Percentiles rank a stretch among this genome's conserved stretches.
phyloP scores from a whole-genome alignment of 2,888 invertebrate species.

The Tenthredo amoena region DNA sequence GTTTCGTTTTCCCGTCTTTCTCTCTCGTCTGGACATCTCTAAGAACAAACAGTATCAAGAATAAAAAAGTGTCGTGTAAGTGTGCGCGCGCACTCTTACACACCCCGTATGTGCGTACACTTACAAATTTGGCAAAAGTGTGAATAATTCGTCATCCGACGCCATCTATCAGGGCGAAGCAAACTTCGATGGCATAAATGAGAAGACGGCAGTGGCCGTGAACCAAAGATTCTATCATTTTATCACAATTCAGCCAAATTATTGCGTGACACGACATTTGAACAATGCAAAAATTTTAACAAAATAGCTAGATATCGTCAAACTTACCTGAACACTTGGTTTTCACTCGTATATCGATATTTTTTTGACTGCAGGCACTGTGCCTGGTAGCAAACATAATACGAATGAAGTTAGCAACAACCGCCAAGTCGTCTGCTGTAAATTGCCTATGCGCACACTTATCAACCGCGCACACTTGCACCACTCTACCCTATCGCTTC shows the following conservation, averaged over 20 bases:
- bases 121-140: background rate
- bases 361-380: background rate
- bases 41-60: background rate
- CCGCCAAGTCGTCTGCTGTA: background rate
- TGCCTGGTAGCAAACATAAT: background rate
- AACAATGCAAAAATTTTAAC: background rate
- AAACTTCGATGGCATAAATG: background rate
- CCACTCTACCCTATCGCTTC: background rate
- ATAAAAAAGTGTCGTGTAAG: background rate
- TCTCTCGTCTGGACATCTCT: conserved; percentile 10
- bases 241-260: background rate
- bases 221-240: conserved; percentile 13
- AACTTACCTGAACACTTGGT: background rate
- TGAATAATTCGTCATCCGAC: background rate
- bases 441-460: conserved; percentile 20
- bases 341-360: background rate
- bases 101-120: conserved; percentile 6
- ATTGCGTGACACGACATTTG: background rate
- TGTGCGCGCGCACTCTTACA: background rate
- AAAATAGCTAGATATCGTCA: background rate
- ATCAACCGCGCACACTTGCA: conserved; percentile 1
- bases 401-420: background rate
- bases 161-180: background rate
- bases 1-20: background rate
- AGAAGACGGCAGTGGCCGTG: background rate